Percentiles rank a stretch among this genome's conserved stretches.
Conservation (phyloP, 2,888 invertebrate species). For the Dexiosoma caninum region DNA sequence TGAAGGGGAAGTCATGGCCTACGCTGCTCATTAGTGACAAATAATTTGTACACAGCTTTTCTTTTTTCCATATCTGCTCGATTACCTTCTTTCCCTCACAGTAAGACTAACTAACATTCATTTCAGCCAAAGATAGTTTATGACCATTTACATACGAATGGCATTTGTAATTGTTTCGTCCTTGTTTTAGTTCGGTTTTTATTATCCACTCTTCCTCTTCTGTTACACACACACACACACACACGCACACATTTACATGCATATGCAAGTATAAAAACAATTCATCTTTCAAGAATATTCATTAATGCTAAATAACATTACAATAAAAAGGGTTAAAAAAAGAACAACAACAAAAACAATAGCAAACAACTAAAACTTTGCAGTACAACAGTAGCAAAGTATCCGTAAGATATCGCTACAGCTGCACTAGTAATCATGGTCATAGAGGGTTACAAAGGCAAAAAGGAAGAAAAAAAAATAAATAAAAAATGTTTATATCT, state of each 20-base stretch:
- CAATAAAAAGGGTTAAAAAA: constrained; percentile 40
- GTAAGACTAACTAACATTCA: neutral
- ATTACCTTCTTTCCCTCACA: constrained; percentile 11
- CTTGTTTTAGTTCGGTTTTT: constrained; percentile 30
- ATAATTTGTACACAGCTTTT: too few species aligned
- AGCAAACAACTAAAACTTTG: constrained; percentile 15
- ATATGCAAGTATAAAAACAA: constrained; percentile 64
- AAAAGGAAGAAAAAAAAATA: neutral
- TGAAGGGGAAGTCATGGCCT: too few species aligned
- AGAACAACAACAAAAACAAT: constrained; percentile 5
- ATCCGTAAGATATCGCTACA: neutral
- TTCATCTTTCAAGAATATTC: constrained; percentile 72
- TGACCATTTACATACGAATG: constrained; percentile 43
- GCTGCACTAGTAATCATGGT: neutral
- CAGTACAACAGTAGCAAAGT: neutral
- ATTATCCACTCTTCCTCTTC: neutral
- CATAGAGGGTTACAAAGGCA: constrained; percentile 14
- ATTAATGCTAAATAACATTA: constrained; percentile 67
- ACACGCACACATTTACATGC: constrained; percentile 27
- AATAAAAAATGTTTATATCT: too few species aligned
- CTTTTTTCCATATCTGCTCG: neutral
- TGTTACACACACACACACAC: neutral
- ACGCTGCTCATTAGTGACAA: too few species aligned
- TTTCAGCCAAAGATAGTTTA: constrained; percentile 56
- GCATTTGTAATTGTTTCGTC: constrained; percentile 40